Evolutionary conservation across 1,140 invertebrate genomes (phyloP), one percentile per base, ranked within the genome.

Genomic region (Bombus pascuorum): DNA sequence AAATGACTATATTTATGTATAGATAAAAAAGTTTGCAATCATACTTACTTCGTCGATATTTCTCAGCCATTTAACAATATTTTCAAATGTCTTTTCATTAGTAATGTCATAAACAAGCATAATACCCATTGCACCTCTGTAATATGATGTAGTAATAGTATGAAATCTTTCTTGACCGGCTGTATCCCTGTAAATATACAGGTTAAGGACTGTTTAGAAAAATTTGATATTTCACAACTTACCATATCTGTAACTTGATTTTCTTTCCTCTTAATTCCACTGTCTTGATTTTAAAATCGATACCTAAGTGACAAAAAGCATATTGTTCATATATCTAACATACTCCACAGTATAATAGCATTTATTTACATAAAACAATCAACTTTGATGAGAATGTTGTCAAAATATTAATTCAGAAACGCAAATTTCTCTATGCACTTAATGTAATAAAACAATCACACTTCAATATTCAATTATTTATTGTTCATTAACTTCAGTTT

Each of bases 21-120:
- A 25, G 6, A 85, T 22, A 66, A 22, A 70, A 78, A 28, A 34
- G 25, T 37, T 39, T 4, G 22, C 22, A 71, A 53, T 28, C 66
- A 74, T 81, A 92, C 92, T 94, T 93, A 97, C 97, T 96, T 99
- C 98, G 95, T 99, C 98, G 95, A 99, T 99, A 95, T 99, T 99
- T 94, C 98, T 96, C 89, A 99, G 97, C 99, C 99, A 99, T 95
- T 99, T 99, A 57, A 99, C 98, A 91, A 99, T 99, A 95, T 99
- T 99, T 95, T 99, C 99, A 96, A 99, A 99, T 89, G 98, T 99
- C 95, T 99, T 99, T 93, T 98, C 98, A 96, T 99, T 99, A 92
- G 99, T 99, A 94, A 99, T 99, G 96, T 99, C 99, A 95, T 99
- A 99, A 76, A 99, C 98, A 90, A 99, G 96, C 98, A 99, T 99